Evolutionary conservation across 2,888 invertebrate species (phyloP), one percentile per base, ranked within the genome.

Genomic region (Orchestes rusci): DNA sequence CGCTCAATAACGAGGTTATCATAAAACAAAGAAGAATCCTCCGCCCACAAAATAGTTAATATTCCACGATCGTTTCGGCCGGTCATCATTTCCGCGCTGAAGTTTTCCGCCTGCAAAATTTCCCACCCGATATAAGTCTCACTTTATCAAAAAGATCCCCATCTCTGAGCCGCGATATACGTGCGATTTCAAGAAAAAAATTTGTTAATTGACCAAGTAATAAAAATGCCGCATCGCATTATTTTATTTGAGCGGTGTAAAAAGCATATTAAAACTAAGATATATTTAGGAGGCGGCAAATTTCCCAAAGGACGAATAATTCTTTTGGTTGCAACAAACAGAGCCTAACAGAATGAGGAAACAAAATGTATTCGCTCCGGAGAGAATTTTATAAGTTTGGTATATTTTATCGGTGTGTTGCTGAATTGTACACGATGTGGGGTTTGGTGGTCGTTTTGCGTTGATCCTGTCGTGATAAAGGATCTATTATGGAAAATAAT

Each of bases 11-110:
- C n/a, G n/a, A n/a, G n/a, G n/a, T n/a, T n/a, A n/a, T n/a, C n/a
- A n/a, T n/a, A n/a, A n/a, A n/a, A n/a, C n/a, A n/a, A n/a, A n/a
- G n/a, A n/a, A n/a, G n/a, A n/a, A n/a, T n/a, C n/a, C n/a, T n/a
- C n/a, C n/a, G n/a, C n/a, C n/a, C n/a, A n/a, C n/a, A n/a, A n/a
- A n/a, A n/a, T 60, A 60, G 60, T 68, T 68, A 62, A 63, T 67
- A 68, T 68, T 67, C 68, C 54, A 60, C 54, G 56, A 60, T 59
- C 66, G 65, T 62, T 63, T 65, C 62, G 60, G 62, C 64, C 62
- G 62, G 66, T 65, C 65, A 62, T 67, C 66, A 66, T 66, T 65
- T 61, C 63, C 61, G 61, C 59, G 62, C 60, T 61, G 62, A 64
- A 65, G 62, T 64, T 65, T 63, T 64, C 65, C 63, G 60, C 62